Evolutionary conservation across 1,140 invertebrate genomes (phyloP).

Genomic region (Drosophila funebris): DNA sequence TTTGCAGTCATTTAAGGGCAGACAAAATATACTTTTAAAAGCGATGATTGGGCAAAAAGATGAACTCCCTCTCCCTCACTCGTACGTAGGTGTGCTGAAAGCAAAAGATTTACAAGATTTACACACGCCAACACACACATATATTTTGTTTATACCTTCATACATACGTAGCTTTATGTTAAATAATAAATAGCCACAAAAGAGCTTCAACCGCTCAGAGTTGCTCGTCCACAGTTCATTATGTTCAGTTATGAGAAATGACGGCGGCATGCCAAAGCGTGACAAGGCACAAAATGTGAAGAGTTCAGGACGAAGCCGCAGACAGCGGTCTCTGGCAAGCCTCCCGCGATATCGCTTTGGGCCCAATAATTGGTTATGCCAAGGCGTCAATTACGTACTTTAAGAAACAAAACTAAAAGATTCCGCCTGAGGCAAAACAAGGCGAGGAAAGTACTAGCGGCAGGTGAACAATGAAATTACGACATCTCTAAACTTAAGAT

Average conservation of each 20-base stretch:
- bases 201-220: conserved; percentile 26
- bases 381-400: conserved; percentile 69
- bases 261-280: conserved; percentile 64
- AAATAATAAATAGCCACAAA: conserved; percentile 71
- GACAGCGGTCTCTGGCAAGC: conserved; percentile 3
- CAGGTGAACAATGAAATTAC: neutral
- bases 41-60: conserved; percentile 60
- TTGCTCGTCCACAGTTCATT: neutral
- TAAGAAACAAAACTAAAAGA: conserved; percentile 50
- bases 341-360: neutral
- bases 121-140: conserved; percentile 58
- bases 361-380: conserved; percentile 72
- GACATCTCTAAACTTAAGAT: neutral
- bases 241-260: conserved; percentile 46
- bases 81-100: conserved; percentile 61
- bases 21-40: conserved; percentile 69
- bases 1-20: conserved; percentile 65
- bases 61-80: neutral
- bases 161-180: conserved; percentile 38
- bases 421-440: neutral
- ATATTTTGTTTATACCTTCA: no score
- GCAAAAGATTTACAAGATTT: conserved; percentile 78
- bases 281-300: conserved; percentile 62
- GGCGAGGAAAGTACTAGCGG: neutral
- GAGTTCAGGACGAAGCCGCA: conserved; percentile 37